These are phyloP conservation scores for Nemoura dubitans DNA, from an alignment of 2,888 invertebrate genomes.

Conservation along the genomic window DNA sequence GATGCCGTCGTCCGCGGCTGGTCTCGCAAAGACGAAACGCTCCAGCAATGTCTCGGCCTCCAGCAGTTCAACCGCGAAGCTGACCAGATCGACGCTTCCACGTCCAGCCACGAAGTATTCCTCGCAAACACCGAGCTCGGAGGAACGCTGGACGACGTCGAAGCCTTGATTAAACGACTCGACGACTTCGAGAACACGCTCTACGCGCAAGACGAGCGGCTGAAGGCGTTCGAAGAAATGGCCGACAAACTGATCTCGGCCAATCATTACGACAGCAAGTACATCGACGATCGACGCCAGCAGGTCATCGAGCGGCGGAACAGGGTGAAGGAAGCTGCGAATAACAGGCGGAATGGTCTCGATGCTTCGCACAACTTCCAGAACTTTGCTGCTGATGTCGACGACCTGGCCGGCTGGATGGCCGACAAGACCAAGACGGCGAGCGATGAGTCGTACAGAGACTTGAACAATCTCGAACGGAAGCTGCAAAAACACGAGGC, in stretches of 20 bases:
- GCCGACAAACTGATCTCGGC: slow-evolving; percentile 83
- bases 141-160: slow-evolving; percentile 88
- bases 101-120: slow-evolving; percentile 93
- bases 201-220: slow-evolving; percentile 90
- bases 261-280: slow-evolving; percentile 81
- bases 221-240: slow-evolving; percentile 82
- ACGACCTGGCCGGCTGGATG: slow-evolving; percentile 91
- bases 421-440: slow-evolving; percentile 91
- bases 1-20: slow-evolving; percentile 81
- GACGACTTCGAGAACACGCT: slow-evolving; percentile 93
- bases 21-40: slow-evolving; percentile 84
- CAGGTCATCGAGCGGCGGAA: slow-evolving; percentile 80
- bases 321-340: slow-evolving; percentile 77
- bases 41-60: slow-evolving; percentile 87
- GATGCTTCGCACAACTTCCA: slow-evolving; percentile 89
- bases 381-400: slow-evolving; percentile 90
- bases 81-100: slow-evolving; percentile 95
- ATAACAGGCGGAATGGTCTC: slow-evolving; percentile 77
- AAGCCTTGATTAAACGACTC: slow-evolving; percentile 91
- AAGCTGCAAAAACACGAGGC: slow-evolving; percentile 97
- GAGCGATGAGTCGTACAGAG: slow-evolving; percentile 91
- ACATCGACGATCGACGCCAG: slow-evolving; percentile 75
- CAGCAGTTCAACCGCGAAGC: slow-evolving; percentile 95
- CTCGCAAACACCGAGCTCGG: slow-evolving; percentile 89
- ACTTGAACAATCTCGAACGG: slow-evolving; percentile 86